phyloP scores from a whole-genome alignment of 2,888 invertebrate species.

The Perdita meconis region DNA sequence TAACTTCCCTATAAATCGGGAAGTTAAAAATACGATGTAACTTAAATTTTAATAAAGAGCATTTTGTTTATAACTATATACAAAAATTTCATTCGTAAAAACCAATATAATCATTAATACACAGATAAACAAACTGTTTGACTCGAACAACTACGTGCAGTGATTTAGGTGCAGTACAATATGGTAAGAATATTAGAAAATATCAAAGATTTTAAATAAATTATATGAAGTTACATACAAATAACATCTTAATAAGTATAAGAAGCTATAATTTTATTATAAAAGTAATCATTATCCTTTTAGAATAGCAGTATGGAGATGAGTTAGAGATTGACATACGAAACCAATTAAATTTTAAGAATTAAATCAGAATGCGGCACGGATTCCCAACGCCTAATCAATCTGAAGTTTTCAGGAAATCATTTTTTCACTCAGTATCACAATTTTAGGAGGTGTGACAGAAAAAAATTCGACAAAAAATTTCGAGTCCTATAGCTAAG shows the following conservation, averaged over 20 bases:
- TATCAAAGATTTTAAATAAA: background rate
- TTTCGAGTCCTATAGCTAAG: constrained; percentile 1
- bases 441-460: background rate
- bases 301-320: background rate
- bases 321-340: too few relatives aligned
- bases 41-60: background rate
- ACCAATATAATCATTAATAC: background rate
- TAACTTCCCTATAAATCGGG: too few relatives aligned
- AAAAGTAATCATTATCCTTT: constrained; percentile 1
- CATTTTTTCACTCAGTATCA: constrained; percentile 2
- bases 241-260: too few relatives aligned
- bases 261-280: background rate
- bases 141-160: too few relatives aligned
- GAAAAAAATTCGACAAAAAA: background rate
- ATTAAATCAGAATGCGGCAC: background rate
- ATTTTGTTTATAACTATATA: background rate
- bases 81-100: background rate
- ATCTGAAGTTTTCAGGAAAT: background rate
- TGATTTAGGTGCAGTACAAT: too few relatives aligned
- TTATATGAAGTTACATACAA: background rate
- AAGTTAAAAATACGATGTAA: too few relatives aligned
- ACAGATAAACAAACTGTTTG: too few relatives aligned
- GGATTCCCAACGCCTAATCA: background rate
- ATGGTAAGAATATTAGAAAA: background rate
- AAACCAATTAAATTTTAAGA: background rate